phyloP scores from a whole-genome alignment of 2,888 invertebrate genomes.

The Eustalomyia histrio region DNA sequence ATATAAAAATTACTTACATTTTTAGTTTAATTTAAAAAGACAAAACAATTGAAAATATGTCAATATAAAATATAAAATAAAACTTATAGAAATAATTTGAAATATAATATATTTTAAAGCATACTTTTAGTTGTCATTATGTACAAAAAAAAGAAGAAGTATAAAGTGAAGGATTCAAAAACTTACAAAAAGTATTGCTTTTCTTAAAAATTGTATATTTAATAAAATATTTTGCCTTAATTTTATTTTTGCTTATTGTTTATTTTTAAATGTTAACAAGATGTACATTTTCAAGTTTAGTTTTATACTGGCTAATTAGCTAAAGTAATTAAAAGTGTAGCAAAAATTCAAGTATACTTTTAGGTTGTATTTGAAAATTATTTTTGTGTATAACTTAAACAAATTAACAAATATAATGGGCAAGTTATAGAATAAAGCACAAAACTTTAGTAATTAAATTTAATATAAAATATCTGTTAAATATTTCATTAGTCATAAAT shows the following conservation, averaged over 20 bases:
- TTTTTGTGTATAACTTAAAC: constrained; percentile 42
- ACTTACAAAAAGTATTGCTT: too few species aligned
- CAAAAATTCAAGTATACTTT: constrained; percentile 47
- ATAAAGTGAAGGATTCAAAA: too few species aligned
- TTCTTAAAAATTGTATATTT: too few species aligned
- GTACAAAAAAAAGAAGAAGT: too few species aligned
- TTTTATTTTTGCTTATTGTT: not conserved
- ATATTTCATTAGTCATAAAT: too few species aligned
- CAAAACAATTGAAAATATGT: not conserved
- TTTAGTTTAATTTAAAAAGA: not conserved
- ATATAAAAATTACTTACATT: constrained; percentile 6
- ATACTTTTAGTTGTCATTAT: constrained; percentile 43
- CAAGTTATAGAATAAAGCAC: not conserved
- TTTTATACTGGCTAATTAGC: constrained; percentile 58
- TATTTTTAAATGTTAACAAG: constrained; percentile 19
- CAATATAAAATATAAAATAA: constrained; percentile 21
- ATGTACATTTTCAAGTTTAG: constrained; percentile 28
- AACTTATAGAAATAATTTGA: not conserved
- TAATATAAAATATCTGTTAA: not conserved
- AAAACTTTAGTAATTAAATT: not conserved
- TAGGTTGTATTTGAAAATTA: constrained; percentile 41
- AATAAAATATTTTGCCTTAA: not conserved
- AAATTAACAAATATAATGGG: constrained; percentile 48
- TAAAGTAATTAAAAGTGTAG: constrained; percentile 54
- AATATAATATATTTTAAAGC: constrained; percentile 30